A percentile compares a stretch with the other conserved stretches of the same genome.
phyloP scores from a whole-genome alignment of 2,888 invertebrate genomes.

The Pseudoips prasinana region DNA sequence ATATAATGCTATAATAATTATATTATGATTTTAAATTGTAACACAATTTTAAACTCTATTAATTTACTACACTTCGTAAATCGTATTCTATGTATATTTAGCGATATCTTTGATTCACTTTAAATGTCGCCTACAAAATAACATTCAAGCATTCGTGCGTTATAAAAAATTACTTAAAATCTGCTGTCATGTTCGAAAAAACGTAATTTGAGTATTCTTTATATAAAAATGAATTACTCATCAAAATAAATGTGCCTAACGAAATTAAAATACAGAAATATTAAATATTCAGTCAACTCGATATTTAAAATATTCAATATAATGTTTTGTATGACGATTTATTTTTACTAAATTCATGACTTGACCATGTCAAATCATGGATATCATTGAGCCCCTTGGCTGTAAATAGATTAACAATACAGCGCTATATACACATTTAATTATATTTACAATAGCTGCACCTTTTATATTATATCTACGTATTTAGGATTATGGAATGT shows the following conservation, averaged over 20 bases:
- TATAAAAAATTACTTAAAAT: too few species aligned
- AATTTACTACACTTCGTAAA: conserved; percentile 37
- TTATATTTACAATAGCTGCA: conserved; percentile 71
- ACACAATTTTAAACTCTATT: conserved; percentile 46
- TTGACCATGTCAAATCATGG: conserved; percentile 42
- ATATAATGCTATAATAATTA: conserved; percentile 60
- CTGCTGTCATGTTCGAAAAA: too few species aligned
- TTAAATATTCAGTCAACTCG: conserved; percentile 24
- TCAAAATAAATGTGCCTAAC: conserved; percentile 25
- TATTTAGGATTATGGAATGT: conserved; percentile 69
- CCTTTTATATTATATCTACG: conserved; percentile 49
- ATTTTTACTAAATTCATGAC: conserved; percentile 22
- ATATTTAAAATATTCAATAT: conserved; percentile 16
- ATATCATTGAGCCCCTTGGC: conserved; percentile 39
- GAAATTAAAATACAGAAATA: conserved; percentile 27
- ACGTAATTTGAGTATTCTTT: too few species aligned
- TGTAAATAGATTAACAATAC: conserved; percentile 34
- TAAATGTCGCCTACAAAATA: too few species aligned
- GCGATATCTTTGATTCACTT: conserved; percentile 8
- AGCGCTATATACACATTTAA: conserved; percentile 68
- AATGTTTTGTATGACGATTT: conserved; percentile 1
- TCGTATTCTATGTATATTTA: conserved; percentile 16
- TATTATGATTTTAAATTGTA: conserved; percentile 48
- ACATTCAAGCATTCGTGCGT: too few species aligned
- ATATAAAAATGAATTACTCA: neutral